Base-by-base conservation (phyloP, 2,888 invertebrate species). In the Nemapogon koenigi region DNA sequence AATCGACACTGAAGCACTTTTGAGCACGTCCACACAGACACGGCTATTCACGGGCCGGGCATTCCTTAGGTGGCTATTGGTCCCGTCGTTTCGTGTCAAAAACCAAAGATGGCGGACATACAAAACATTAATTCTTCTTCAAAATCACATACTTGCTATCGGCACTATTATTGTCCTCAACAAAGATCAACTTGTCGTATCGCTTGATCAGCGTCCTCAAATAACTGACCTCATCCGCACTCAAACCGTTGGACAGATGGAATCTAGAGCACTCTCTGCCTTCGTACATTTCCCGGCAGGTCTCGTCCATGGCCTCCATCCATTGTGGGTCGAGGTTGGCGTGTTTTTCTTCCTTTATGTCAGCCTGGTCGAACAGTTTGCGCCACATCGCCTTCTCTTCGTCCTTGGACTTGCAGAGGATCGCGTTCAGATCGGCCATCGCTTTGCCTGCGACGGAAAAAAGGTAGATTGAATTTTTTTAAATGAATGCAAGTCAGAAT, bases 371-470 rank as follows among this genome's bases (percentile, higher is more conserved):
- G 37, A 78, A 64, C 1, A 58, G 73, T 16, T 52, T 63, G 44
- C 59, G 59, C 72, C 78, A 78, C 52, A 78, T 55, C 2, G 47
- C 43, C 37, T 63, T 68, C 30, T 71, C 76, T 2, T 51, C 46
- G 2, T 45, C 45, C 0, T 48, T 48, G 0, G 62, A 56, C 1
- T 45, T 48, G 51, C 60, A 61, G 1, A 49, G 43, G 36, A 55
- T 57, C 0, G 38, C 45, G 26, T 78, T 71, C 16, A 75, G 43
- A 4, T 58, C 49, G 0, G 63, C 51, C 8, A 78, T 37, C 0
- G 63, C 52, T 35, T 49, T 47, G n/a, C n/a, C n/a, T n/a, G n/a
- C n/a, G n/a, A n/a, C n/a, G n/a, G n/a, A n/a, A n/a, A n/a, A n/a
- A n/a, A n/a, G n/a, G n/a, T n/a, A n/a, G n/a, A n/a, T n/a, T n/a